Percentiles rank a stretch among this genome's conserved stretches.
These are phyloP conservation scores for Neocrepidodera transversa DNA, from an alignment of 2,888 invertebrate genomes.

Conservation along the genomic window DNA sequence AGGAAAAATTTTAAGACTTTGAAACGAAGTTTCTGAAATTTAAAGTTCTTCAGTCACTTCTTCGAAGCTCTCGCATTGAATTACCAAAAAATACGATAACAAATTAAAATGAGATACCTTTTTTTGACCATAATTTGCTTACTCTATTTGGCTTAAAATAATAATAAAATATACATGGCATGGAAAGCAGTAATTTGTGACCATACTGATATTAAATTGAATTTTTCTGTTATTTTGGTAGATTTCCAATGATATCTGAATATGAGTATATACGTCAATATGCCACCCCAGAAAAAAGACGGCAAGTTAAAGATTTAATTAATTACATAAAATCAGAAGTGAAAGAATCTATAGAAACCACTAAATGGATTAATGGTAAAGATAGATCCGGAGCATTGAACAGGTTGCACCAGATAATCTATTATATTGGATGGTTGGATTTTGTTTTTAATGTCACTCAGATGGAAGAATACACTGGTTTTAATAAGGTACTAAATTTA, in stretches of 20 bases:
- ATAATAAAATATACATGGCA: too few relatives aligned
- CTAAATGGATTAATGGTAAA: slow-evolving; percentile 44
- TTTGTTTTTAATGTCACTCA: slow-evolving; percentile 43
- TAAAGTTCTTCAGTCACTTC: too few relatives aligned
- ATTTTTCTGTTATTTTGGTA: too few relatives aligned
- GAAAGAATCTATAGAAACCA: slow-evolving; percentile 32
- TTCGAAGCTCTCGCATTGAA: too few relatives aligned
- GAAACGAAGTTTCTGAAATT: too few relatives aligned
- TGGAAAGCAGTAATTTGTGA: too few relatives aligned
- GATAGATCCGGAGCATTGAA: slow-evolving; percentile 37
- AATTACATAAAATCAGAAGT: slow-evolving; percentile 43
- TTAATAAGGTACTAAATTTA: slow-evolving; percentile 47
- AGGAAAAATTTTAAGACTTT: too few relatives aligned
- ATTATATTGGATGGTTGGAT: slow-evolving; percentile 47
- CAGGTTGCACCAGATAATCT: slow-evolving; percentile 38
- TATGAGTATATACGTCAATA: slow-evolving; percentile 46
- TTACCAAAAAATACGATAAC: too few relatives aligned
- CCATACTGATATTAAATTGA: too few relatives aligned
- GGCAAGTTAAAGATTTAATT: slow-evolving; percentile 43
- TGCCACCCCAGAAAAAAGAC: slow-evolving; percentile 37
- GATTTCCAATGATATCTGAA: slow-evolving; percentile 48
- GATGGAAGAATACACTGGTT: slow-evolving; percentile 42
- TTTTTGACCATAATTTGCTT: too few relatives aligned
- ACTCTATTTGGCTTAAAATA: too few relatives aligned
- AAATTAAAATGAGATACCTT: too few relatives aligned